phyloP scores from a whole-genome alignment of 2,113 vertebrate genomes.

The Hystrix cristata region DNA sequence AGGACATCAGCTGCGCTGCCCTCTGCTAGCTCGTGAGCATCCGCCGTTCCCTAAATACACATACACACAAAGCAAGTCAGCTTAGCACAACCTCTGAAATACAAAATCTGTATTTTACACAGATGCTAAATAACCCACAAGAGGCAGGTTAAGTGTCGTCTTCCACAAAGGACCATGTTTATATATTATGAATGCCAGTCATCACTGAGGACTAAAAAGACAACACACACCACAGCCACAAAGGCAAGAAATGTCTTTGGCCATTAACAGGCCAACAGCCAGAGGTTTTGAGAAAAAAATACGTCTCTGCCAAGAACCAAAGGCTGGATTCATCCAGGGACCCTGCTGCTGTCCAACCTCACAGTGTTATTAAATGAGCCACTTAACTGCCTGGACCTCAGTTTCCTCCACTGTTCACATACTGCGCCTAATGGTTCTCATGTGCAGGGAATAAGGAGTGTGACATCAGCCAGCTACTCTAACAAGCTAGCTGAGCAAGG shows the following conservation, averaged over 20 bases:
- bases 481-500: background rate
- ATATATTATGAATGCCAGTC: background rate
- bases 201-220: background rate
- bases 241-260: background rate
- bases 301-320: background rate
- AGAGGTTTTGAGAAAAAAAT: constrained; percentile 10
- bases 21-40: constrained; percentile 91
- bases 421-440: background rate
- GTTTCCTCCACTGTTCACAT: background rate
- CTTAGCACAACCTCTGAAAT: background rate
- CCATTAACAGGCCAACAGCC: background rate
- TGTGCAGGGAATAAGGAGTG: background rate
- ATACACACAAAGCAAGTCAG: background rate
- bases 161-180: background rate
- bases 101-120: background rate
- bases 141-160: background rate
- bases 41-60: constrained; percentile 91
- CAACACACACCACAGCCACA: background rate
- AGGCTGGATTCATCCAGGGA: background rate
- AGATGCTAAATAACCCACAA: background rate
- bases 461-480: background rate
- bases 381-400: background rate
- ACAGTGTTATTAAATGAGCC: background rate
- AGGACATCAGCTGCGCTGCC: constrained; percentile 93
- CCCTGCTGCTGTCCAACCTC: background rate